Percentiles rank a stretch among this genome's conserved stretches.
Evolutionary conservation across 2,888 invertebrate genomes (phyloP).

Genomic region (Hypselothyrea guttata): DNA sequence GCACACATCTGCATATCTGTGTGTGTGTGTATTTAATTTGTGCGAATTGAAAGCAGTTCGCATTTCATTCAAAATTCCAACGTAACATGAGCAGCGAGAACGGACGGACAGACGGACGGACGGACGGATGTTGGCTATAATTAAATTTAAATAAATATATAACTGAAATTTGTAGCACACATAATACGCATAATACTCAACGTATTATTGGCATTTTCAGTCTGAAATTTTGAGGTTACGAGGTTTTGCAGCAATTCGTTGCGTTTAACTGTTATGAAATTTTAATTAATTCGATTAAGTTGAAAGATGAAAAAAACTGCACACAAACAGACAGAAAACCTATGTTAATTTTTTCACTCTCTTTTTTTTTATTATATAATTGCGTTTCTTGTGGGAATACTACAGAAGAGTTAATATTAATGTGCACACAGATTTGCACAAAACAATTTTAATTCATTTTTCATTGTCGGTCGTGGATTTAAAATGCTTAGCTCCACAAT

Average conservation of each 20-base stretch:
- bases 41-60: slow-evolving; percentile 28
- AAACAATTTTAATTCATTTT: not conserved
- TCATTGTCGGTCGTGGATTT: slow-evolving; percentile 5
- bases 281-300: slow-evolving; percentile 69
- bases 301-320: slow-evolving; percentile 28
- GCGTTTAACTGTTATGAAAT: slow-evolving; percentile 50
- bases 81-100: not conserved
- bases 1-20: slow-evolving; percentile 11
- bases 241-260: slow-evolving; percentile 29
- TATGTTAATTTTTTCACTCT: not conserved
- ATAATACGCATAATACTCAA: not conserved
- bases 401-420: not conserved
- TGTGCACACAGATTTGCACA: not conserved
- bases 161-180: slow-evolving; percentile 5
- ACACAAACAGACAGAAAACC: not conserved
- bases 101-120: no score
- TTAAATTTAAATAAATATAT: slow-evolving; percentile 29
- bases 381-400: no score
- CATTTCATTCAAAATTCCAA: slow-evolving; percentile 1
- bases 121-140: slow-evolving; percentile 12
- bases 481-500: slow-evolving; percentile 11
- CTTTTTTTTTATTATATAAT: no score
- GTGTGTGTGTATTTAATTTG: slow-evolving; percentile 39
- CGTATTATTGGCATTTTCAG: not conserved
- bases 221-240: slow-evolving; percentile 16